A percentile compares a stretch with the other conserved stretches of the same genome.
phyloP scores from a whole-genome alignment of 1,140 invertebrate species.

The Druon quercuslanigerum region DNA sequence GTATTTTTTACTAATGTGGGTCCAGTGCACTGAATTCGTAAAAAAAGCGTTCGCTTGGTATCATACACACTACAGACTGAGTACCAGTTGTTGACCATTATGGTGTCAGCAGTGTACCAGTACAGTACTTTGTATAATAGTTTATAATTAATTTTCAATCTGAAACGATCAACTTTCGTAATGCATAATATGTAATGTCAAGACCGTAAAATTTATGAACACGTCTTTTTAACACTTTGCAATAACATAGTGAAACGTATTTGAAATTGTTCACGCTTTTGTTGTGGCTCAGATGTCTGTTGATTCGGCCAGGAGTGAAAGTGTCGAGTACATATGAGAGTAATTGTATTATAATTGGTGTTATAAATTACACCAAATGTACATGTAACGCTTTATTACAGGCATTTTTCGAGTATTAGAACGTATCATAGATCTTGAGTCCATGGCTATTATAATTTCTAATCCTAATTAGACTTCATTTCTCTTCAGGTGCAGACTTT shows the following conservation, averaged over 20 bases:
- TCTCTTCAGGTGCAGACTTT: background rate
- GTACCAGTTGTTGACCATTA: too few relatives aligned
- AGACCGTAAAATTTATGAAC: slow-evolving; percentile 16
- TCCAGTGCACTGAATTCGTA: too few relatives aligned
- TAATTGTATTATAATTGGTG: slow-evolving; percentile 22
- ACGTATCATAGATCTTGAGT: slow-evolving; percentile 15
- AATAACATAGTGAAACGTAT: background rate
- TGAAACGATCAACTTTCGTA: too few relatives aligned
- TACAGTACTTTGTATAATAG: too few relatives aligned
- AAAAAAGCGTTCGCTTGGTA: too few relatives aligned
- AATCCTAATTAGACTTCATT: slow-evolving; percentile 25
- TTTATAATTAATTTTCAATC: too few relatives aligned
- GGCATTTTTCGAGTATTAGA: slow-evolving; percentile 7
- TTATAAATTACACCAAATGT: slow-evolving; percentile 28
- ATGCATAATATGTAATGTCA: background rate
- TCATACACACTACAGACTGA: too few relatives aligned
- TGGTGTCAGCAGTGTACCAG: too few relatives aligned
- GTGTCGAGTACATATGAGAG: slow-evolving; percentile 14
- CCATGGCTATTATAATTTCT: slow-evolving; percentile 14
- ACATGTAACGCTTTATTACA: slow-evolving; percentile 22
- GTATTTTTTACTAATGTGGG: too few relatives aligned
- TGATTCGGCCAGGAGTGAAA: slow-evolving; percentile 19
- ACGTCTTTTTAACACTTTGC: slow-evolving; percentile 4
- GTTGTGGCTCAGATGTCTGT: background rate
- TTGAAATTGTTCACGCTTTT: background rate